phyloP scores from a whole-genome alignment of 92 coral and sea anemone species.

The Parazoanthus swiftii region DNA sequence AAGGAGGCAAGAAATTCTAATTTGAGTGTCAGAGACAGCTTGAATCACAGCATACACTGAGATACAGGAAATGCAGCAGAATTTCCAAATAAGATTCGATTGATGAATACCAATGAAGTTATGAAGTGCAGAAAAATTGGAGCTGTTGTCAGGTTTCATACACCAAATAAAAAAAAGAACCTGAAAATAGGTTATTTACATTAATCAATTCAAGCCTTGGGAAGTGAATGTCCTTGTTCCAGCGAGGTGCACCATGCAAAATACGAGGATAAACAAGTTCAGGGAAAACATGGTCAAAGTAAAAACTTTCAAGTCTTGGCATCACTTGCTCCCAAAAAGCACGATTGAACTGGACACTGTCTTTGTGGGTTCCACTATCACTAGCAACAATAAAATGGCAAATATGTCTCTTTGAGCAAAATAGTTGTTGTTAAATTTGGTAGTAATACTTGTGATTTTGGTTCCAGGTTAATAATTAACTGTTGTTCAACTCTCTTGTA shows the following conservation, averaged over 20 bases:
- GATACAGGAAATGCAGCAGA: no score
- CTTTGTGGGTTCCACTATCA: slow-evolving; percentile 6
- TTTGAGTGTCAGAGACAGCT: no score
- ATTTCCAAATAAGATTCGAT: no score
- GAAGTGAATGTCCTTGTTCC: slow-evolving; percentile 31
- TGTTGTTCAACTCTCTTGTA: not conserved
- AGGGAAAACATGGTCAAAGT: slow-evolving; percentile 32
- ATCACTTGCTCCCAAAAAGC: slow-evolving; percentile 28
- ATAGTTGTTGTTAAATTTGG: slow-evolving; percentile 36
- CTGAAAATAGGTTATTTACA: no score
- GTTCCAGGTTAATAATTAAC: slow-evolving; percentile 12
- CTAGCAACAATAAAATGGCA: slow-evolving; percentile 37
- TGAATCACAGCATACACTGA: no score
- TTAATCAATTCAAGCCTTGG: not conserved
- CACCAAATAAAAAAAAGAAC: no score
- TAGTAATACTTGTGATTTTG: slow-evolving; percentile 22
- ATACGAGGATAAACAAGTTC: slow-evolving; percentile 33
- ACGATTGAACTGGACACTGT: not conserved
- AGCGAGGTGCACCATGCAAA: slow-evolving; percentile 1
- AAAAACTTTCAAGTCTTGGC: slow-evolving; percentile 10
- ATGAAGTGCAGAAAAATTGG: no score
- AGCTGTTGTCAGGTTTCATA: no score
- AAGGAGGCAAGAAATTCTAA: no score
- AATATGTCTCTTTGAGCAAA: not conserved
- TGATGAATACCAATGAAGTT: no score